Evolutionary conservation across 2,797 vertebrate species (phyloP), one percentile per base, ranked within the genome.

Genomic region (Aselliscus stoliczkanus): DNA sequence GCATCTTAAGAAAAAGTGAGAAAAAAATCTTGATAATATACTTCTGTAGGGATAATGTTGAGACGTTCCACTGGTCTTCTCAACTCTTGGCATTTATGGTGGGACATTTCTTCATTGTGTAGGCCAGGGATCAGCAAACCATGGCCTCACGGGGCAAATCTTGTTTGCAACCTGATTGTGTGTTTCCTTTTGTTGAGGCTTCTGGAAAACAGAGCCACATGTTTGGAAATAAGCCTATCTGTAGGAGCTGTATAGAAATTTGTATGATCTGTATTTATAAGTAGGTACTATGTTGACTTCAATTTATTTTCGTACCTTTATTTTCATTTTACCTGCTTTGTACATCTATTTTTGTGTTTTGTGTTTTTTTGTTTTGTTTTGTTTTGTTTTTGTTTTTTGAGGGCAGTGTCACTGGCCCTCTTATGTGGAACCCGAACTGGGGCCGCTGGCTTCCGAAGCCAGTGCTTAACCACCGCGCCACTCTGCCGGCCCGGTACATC

Each of bases 271-370:
- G 1, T 18, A 27, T 88, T 80, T 92, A 64, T 56, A 69, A 62
- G 44, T 37, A 58, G 58, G 42, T 83, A 23, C 52, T 73, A 67
- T 58, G 47, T 84, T 72, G 70, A 83, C 21, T 92, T 14, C 39
- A 54, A 0, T 39, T 92, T 88, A 83, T 82, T 81, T 84, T 80
- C 42, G 31, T 92, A n/a, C 31, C 15, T 88, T 96, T 90, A 62
- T 85, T 94, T 80, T 94, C 23, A 14, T 75, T 94, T 91, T 85
- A 39, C 29, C 67, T 70, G 29, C 67, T 85, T 88, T 88, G 37
- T 75, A 65, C 39, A 58, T 56, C 29, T 56, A 34, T 88, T 50
- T n/a, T n/a, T n/a, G n/a, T n/a, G n/a, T n/a, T n/a, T n/a, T n/a
- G n/a, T n/a, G n/a, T n/a, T n/a, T n/a, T n/a, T n/a, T n/a, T n/a